A percentile compares a stretch with the other conserved stretches of the same genome.
Conservation (phyloP, 2,888 invertebrate species). For the Lasioglossum lativentre region DNA sequence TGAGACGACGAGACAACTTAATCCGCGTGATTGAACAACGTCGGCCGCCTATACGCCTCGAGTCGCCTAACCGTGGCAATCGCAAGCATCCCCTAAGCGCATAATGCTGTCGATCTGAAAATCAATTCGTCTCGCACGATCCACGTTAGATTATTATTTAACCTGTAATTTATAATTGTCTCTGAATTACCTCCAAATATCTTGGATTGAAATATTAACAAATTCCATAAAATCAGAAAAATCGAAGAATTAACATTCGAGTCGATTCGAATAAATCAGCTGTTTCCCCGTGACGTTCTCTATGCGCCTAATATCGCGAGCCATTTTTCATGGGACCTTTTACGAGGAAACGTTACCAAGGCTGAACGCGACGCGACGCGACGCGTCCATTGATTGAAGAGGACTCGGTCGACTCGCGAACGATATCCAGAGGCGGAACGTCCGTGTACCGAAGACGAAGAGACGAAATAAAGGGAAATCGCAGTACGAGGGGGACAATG, state of each 20-base stretch:
- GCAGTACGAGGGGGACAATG: constrained; percentile 17
- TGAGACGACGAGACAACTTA: constrained; percentile 63
- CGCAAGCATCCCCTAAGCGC: background rate
- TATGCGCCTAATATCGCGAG: background rate
- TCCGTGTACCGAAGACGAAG: constrained; percentile 6
- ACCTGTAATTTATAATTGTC: no score
- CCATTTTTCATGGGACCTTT: background rate
- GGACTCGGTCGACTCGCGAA: constrained; percentile 22
- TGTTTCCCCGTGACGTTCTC: background rate
- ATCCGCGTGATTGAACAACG: constrained; percentile 70
- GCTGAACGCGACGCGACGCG: constrained; percentile 18
- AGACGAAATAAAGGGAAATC: constrained; percentile 22
- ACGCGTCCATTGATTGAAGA: constrained; percentile 44
- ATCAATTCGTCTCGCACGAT: background rate
- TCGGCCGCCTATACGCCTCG: background rate
- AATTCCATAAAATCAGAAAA: background rate
- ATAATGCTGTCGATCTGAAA: background rate
- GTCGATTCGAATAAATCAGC: background rate
- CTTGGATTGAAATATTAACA: background rate
- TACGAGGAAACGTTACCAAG: background rate
- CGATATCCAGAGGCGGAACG: background rate
- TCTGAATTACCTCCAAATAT: no score
- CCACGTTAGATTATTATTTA: background rate
- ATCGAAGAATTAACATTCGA: background rate
- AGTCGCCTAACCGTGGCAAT: constrained; percentile 10